These are phyloP conservation scores for Ptilonorhynchus violaceus DNA, from an alignment of 2,113 vertebrate species.

Conservation along the genomic window DNA sequence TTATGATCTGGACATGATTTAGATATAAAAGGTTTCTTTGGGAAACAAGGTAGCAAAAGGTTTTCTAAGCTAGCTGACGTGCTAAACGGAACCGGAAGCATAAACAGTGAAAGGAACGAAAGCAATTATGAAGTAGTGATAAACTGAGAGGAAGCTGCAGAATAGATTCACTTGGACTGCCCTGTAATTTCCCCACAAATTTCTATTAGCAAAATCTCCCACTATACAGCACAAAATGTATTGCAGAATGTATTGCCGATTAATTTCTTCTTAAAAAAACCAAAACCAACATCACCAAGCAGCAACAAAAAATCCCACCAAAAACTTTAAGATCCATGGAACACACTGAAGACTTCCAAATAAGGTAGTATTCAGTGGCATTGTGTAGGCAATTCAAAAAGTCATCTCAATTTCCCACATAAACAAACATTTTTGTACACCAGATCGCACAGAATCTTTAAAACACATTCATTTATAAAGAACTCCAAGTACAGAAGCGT, in stretches of 20 bases:
- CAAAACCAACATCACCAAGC: not conserved
- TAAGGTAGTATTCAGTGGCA: not conserved
- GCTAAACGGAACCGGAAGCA: slow-evolving; percentile 41
- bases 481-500: not conserved
- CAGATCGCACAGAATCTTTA: not conserved
- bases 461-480: not conserved
- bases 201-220: not conserved
- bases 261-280: not conserved
- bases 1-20: slow-evolving; percentile 60
- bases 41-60: slow-evolving; percentile 50
- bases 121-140: not conserved
- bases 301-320: not conserved
- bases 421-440: not conserved
- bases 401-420: not conserved
- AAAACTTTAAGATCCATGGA: not conserved
- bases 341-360: not conserved
- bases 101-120: slow-evolving; percentile 56
- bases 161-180: not conserved
- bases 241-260: not conserved
- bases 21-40: slow-evolving; percentile 35
- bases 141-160: slow-evolving; percentile 17
- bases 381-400: not conserved
- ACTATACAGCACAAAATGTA: not conserved
- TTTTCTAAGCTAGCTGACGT: slow-evolving; percentile 54
- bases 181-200: slow-evolving; percentile 31